Percentiles rank a stretch among this genome's conserved stretches.
Conservation (phyloP, 2,797 vertebrate genomes). For the Austrolebias charrua region DNA sequence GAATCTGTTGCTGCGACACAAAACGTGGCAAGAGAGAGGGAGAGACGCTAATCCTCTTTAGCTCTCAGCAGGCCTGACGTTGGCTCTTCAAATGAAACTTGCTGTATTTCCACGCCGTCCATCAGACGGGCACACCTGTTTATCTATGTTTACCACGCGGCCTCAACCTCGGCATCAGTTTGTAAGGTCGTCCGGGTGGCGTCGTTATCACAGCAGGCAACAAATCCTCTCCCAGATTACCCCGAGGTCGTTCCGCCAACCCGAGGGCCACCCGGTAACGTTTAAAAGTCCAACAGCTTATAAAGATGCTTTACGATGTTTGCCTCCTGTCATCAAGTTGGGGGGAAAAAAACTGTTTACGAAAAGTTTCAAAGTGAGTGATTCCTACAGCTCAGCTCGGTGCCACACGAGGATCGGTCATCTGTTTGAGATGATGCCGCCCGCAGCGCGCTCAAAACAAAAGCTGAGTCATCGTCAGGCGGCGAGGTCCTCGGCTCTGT, state of each 20-base stretch:
- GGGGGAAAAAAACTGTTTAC: conserved; percentile 27
- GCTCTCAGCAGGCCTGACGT: conserved; percentile 20
- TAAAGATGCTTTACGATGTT: conserved; percentile 27
- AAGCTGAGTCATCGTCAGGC: conserved; percentile 36
- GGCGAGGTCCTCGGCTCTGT: conserved; percentile 10
- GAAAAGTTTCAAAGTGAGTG: conserved; percentile 9
- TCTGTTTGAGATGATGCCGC: conserved; percentile 38
- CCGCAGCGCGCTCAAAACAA: conserved; percentile 40
- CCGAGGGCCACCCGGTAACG: conserved; percentile 48
- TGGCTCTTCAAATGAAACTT: conserved; percentile 40
- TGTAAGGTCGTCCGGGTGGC: conserved; percentile 59
- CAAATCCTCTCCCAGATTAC: conserved; percentile 55
- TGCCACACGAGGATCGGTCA: conserved; percentile 50
- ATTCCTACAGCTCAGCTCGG: conserved; percentile 21
- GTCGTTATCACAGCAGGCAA: conserved; percentile 67
- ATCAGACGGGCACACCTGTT: conserved; percentile 30
- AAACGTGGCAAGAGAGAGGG: conserved; percentile 40
- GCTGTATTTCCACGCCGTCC: conserved; percentile 28
- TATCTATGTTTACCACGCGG: conserved; percentile 39
- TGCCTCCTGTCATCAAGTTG: conserved; percentile 36
- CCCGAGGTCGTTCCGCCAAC: conserved; percentile 43
- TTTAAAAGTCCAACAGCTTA: conserved; percentile 44
- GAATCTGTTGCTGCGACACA: conserved; percentile 44
- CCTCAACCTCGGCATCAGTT: conserved; percentile 52
- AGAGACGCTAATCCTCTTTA: conserved; percentile 20